These are phyloP conservation scores for Datnioides undecimradiatus DNA, from an alignment of 2,113 vertebrate genomes.

Conservation along the genomic window DNA sequence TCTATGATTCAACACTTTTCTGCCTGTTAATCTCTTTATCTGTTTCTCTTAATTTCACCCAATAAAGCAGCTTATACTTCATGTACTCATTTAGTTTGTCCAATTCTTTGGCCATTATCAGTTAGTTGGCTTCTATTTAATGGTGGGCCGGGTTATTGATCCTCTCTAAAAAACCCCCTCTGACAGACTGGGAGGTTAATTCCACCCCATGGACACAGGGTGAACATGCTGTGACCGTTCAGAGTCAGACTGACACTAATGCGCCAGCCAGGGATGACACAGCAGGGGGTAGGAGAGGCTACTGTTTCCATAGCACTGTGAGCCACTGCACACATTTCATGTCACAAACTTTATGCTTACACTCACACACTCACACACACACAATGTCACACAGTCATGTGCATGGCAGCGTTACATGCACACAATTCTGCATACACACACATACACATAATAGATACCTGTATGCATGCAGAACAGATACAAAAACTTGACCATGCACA, in stretches of 20 bases:
- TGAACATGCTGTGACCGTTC: constrained; percentile 63
- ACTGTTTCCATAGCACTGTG: constrained; percentile 33
- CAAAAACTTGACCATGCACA: background rate
- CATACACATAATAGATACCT: too few relatives aligned
- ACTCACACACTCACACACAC: background rate
- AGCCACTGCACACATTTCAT: constrained; percentile 21
- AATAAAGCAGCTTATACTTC: background rate
- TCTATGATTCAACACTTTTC: background rate
- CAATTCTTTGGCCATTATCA: constrained; percentile 38
- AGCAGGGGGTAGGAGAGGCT: constrained; percentile 37
- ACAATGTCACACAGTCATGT: background rate
- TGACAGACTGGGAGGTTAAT: constrained; percentile 54
- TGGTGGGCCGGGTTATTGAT: constrained; percentile 49
- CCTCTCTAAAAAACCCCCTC: constrained; percentile 43
- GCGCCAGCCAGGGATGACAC: constrained; percentile 47
- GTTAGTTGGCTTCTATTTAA: constrained; percentile 25
- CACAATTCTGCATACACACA: background rate
- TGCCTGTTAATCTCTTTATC: background rate
- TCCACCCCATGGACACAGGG: constrained; percentile 29
- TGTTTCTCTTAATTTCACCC: background rate
- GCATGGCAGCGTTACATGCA: background rate
- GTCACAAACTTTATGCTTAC: background rate
- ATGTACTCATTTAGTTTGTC: background rate
- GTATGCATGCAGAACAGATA: background rate
- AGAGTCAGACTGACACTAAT: constrained; percentile 64